These are phyloP conservation scores for Heliconius hortense DNA, from an alignment of 2,888 invertebrate species.

Conservation along the genomic window DNA sequence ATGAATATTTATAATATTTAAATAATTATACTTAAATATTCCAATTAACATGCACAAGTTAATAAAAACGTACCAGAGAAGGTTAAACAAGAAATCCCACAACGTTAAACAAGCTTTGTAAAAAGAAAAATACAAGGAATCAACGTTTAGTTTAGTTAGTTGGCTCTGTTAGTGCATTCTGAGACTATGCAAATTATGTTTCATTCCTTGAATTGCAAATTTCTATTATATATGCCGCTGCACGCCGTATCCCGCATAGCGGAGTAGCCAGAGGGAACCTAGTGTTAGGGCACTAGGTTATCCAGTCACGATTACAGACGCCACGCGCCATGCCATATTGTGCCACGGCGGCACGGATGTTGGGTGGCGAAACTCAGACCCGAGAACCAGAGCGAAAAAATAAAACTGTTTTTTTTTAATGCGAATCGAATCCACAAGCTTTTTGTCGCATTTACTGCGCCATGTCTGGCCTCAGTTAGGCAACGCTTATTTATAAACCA, in stretches of 20 bases:
- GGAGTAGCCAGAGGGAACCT: background rate
- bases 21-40: background rate
- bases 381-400: no score
- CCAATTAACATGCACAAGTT: background rate
- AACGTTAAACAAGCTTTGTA: background rate
- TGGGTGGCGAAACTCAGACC: no score
- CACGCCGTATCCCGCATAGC: background rate
- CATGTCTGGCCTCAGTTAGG: no score
- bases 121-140: constrained; percentile 11
- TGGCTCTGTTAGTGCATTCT: background rate
- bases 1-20: background rate
- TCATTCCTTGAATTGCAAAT: constrained; percentile 19
- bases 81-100: background rate
- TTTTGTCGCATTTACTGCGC: no score
- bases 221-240: background rate
- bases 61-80: background rate
- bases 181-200: constrained; percentile 14
- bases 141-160: constrained; percentile 18
- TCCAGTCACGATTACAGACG: no score
- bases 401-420: no score
- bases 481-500: no score
- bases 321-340: no score
- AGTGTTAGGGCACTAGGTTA: background rate
- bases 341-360: no score
- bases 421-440: no score